Base-by-base conservation (phyloP, 2,888 invertebrate species). In the Pseudeuparius sepicola region DNA sequence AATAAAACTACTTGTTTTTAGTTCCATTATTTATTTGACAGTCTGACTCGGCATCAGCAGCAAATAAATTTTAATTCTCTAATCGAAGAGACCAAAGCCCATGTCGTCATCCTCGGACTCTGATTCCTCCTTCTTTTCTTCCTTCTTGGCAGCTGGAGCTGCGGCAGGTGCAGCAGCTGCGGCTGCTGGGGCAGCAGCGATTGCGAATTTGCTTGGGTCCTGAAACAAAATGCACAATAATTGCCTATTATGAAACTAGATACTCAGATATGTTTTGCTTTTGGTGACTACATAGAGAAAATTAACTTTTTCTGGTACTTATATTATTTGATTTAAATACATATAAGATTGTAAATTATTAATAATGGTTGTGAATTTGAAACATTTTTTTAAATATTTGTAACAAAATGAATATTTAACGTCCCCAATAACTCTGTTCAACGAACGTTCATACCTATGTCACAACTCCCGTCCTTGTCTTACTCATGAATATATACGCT, bases 61-160 rank as follows among this genome's bases (percentile, higher is more conserved):
- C 6, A n/a, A 20, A 7, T n/a, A 20, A 20, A 20, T 20, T 20
- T 7, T 20, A 7, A n/a, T 20, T 20, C 7, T 20, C 18, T 85
- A 88, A 64, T 87, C 88, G 59, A 88, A 89, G 14, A 89, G 79
- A 64, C 93, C 94, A 66, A 97, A 92, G 64, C 96, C 96, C 93
- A 97, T 93, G 64, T 94, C 96, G 53, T 94, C 94, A 55, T 83
- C 83, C 47, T 90, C 90, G 43, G 78, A 77, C 57, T 82, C 83
- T 4, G 77, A 73, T 38, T 82, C 86, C 54, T 86, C 85, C 54
- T 84, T 80, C 64, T 83, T 80, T 52, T 82, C 81, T 59, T 84
- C 82, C 57, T 83, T 79, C 53, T 77, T 77, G 42, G 76, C 71
- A 33, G 72, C 73, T 43, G 75, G 73, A 47, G 70, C 69, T 27